Base-by-base conservation (phyloP, 2,888 invertebrate genomes). In the Hoplodrina blanda region DNA sequence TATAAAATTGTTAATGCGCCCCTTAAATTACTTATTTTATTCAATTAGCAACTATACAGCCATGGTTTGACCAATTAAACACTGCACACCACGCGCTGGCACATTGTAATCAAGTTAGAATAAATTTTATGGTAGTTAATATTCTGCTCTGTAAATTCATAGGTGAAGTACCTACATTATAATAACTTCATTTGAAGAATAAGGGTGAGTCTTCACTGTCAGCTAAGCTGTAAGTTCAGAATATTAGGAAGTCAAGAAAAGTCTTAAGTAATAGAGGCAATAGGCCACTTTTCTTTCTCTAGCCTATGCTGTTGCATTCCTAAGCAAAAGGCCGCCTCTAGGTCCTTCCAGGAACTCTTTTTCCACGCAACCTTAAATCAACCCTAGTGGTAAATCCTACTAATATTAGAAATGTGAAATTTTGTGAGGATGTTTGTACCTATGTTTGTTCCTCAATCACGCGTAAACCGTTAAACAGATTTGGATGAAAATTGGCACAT, bases 111-210 rank as follows among this genome's bases (percentile, higher is more conserved):
- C 19, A 19, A 71, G 63, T 74, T 69, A 63, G 73, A 80, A 74
- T 81, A 81, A 78, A 80, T 84, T 80, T 76, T 57, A 77, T 78
- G 75, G 64, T 78, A 37, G 33, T 77, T 77, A 73, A 76, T 72
- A 79, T 78, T 75, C 66, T 57, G 65, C 68, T 76, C 53, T 65
- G 57, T 73, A 76, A 60, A 72, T 52, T 62, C 54, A 19, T 65
- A 67, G 1, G 15, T 62, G 46, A 69, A 60, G 49, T 76, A 78
- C 37, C 2, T 41, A 13, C 53, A 57, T 19, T 61, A 53, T 57
- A 66, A 75, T 73, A 69, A 66, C 79, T 80, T 73, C 0, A 80
- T 80, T 78, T 71, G 20, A 11, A 25, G 10, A 15, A 10, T 57
- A 37, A 46, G 17, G 54, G 8, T 17, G 19, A 20, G 69, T 11